Conservation (phyloP, 2,113 vertebrate species). For the Cyprinodon variegatus region DNA sequence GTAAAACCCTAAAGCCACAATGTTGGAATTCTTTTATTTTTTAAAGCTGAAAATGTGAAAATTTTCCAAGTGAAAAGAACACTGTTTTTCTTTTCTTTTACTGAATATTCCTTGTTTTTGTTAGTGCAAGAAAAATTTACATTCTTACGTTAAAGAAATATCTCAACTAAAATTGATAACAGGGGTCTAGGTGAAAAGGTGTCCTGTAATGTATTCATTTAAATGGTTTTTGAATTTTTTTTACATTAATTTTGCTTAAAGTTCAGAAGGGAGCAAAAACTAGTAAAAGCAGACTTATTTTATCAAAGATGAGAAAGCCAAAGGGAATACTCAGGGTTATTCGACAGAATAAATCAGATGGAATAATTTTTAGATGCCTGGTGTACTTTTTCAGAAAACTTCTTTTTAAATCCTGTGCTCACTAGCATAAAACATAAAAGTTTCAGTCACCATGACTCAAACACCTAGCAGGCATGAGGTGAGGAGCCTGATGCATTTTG, state of each 20-base stretch:
- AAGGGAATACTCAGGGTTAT: background rate
- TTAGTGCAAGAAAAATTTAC: background rate
- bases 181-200: too few relatives aligned
- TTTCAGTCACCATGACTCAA: background rate
- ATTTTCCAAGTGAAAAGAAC: constrained; percentile 59
- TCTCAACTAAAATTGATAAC: background rate
- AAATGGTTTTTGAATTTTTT: background rate
- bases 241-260: constrained; percentile 21
- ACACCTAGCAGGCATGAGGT: constrained; percentile 21
- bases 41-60: constrained; percentile 30
- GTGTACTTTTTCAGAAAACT: background rate
- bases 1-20: constrained; percentile 11
- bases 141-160: constrained; percentile 6
- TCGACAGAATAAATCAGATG: too few relatives aligned
- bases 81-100: constrained; percentile 21
- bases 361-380: background rate
- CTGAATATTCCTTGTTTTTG: constrained; percentile 23
- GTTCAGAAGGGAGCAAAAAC: background rate
- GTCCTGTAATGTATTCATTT: background rate
- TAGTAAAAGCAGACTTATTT: background rate
- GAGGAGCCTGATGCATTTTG: constrained; percentile 46
- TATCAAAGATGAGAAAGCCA: too few relatives aligned
- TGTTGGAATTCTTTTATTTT: constrained; percentile 3
- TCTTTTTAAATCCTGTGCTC: too few relatives aligned
- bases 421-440: background rate